Conservation (phyloP, 2,888 invertebrate genomes). For the Artemia sinica region DNA sequence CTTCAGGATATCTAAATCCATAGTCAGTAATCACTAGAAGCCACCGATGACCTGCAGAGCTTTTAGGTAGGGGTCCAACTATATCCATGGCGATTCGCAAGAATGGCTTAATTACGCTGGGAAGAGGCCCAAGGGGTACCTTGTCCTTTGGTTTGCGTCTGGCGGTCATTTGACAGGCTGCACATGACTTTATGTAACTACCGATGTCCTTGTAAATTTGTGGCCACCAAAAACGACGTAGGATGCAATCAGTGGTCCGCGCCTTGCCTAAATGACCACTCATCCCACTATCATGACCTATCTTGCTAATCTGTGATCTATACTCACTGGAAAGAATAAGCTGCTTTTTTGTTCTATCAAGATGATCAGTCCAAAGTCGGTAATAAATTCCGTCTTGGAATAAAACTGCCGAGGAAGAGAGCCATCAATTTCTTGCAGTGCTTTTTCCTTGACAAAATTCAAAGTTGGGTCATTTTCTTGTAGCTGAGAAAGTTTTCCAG, state of each 20-base stretch:
- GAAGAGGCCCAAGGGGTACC: conserved; percentile 17
- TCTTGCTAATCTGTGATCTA: conserved; percentile 6
- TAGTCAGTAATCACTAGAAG: conserved; percentile 18
- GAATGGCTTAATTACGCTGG: background rate
- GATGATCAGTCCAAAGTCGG: conserved; percentile 13
- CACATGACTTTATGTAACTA: background rate
- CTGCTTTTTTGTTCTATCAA: conserved; percentile 7
- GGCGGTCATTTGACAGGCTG: background rate
- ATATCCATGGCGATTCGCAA: conserved; percentile 16
- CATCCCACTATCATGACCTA: conserved; percentile 5
- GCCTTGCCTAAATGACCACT: too few relatives aligned
- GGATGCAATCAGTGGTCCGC: too few relatives aligned
- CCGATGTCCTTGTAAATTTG: background rate
- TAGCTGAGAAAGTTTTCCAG: conserved; percentile 4
- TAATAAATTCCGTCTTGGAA: conserved; percentile 6
- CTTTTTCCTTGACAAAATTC: conserved; percentile 5
- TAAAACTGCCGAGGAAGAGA: background rate
- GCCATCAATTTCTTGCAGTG: conserved; percentile 1
- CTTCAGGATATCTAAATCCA: conserved; percentile 8
- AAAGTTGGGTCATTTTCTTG: conserved; percentile 1
- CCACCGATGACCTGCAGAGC: too few relatives aligned
- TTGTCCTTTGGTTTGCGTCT: conserved; percentile 8
- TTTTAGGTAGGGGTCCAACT: too few relatives aligned
- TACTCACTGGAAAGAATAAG: conserved; percentile 4
- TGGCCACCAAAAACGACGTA: background rate